Percentiles rank a stretch among this genome's conserved stretches.
phyloP scores from a whole-genome alignment of 2,888 invertebrate genomes.

The Synanthedon tipuliformis region DNA sequence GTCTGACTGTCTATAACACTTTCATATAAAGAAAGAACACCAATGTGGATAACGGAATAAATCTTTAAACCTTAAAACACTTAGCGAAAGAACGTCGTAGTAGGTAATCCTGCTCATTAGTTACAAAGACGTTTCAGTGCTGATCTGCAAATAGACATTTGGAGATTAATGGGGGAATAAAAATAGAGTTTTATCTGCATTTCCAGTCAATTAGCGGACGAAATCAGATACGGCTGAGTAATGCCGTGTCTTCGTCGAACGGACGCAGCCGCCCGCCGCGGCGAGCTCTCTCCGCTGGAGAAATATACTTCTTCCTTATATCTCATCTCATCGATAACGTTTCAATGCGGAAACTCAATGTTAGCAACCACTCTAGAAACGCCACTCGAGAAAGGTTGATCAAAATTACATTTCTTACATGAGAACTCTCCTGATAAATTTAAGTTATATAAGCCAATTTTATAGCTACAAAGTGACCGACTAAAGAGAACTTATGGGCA shows the following conservation, averaged over 20 bases:
- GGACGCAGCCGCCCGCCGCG: neutral
- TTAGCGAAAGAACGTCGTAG: neutral
- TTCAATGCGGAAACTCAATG: conserved; percentile 8
- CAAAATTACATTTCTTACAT: no score
- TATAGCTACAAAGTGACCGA: no score
- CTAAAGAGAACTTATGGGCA: no score
- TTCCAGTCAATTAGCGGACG: conserved; percentile 67
- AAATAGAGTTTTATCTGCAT: conserved; percentile 59
- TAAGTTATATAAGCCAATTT: no score
- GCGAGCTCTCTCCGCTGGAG: conserved; percentile 4
- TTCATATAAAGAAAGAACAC: no score
- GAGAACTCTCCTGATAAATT: no score
- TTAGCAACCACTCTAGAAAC: no score
- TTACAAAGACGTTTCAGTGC: neutral
- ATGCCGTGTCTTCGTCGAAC: conserved; percentile 23
- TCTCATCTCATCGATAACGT: conserved; percentile 10
- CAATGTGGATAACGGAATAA: no score
- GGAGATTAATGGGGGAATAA: conserved; percentile 43
- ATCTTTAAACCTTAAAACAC: no score
- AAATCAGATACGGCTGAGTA: conserved; percentile 61
- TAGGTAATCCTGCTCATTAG: neutral
- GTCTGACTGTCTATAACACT: no score
- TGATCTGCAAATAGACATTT: conserved; percentile 9
- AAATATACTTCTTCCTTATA: conserved; percentile 11
- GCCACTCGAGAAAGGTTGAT: no score